Conservation (phyloP, 1,140 invertebrate genomes). For the Monomorium pharaonis region DNA sequence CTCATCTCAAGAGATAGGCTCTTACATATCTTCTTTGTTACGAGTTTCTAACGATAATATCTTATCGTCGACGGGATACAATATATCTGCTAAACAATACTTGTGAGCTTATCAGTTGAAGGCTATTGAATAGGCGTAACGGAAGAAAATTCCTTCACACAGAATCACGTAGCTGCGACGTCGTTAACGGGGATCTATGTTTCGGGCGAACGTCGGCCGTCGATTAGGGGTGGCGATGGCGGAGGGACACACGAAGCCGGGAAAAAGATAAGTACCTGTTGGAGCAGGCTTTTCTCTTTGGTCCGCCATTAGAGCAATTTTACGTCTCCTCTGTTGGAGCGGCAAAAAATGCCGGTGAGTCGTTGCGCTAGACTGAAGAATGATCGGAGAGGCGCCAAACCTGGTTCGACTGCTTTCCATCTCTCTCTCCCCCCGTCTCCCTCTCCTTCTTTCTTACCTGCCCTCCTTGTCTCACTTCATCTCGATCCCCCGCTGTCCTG, state of each 20-base stretch:
- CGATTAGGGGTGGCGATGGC: slow-evolving; percentile 13
- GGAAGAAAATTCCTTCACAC: background rate
- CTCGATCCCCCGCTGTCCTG: slow-evolving; percentile 25
- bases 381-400: slow-evolving; percentile 82
- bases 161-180: background rate
- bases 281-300: slow-evolving; percentile 73
- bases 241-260: slow-evolving; percentile 53
- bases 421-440: slow-evolving; percentile 13
- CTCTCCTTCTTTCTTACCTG: slow-evolving; percentile 61
- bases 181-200: slow-evolving; percentile 8
- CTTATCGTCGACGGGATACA: background rate
- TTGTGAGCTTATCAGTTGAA: background rate
- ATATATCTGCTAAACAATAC: background rate
- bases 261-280: slow-evolving; percentile 79
- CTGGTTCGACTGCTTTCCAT: slow-evolving; percentile 62
- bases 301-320: slow-evolving; percentile 83
- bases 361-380: slow-evolving; percentile 84
- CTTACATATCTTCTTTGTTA: too few relatives aligned
- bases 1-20: background rate
- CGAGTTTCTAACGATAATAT: background rate
- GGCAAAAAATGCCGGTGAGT: slow-evolving; percentile 81
- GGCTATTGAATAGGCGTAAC: background rate
- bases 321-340: slow-evolving; percentile 76
- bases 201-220: background rate
- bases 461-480: slow-evolving; percentile 29